Percentiles rank a stretch among this genome's conserved stretches.
Evolutionary conservation across 2,797 vertebrate genomes (phyloP).

Genomic region (Sebastes reedi): DNA sequence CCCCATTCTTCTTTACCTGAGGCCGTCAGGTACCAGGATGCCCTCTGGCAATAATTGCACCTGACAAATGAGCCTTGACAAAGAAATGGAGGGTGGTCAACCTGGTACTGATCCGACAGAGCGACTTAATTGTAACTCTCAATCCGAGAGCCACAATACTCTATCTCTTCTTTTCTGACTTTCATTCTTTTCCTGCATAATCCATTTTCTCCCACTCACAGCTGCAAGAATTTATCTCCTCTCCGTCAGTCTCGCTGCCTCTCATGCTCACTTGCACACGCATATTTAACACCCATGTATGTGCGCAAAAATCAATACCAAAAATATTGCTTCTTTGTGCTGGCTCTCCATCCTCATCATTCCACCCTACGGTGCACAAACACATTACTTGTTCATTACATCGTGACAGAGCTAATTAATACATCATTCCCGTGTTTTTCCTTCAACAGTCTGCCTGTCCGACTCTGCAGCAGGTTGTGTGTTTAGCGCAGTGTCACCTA

Average conservation of each 20-base stretch:
- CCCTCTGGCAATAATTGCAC: constrained; percentile 64
- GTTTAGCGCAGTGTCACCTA: constrained; percentile 20
- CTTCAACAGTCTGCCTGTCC: constrained; percentile 7
- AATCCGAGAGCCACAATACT: constrained; percentile 58
- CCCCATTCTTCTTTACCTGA: constrained; percentile 29
- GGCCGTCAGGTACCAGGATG: constrained; percentile 49
- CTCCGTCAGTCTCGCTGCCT: constrained; percentile 39
- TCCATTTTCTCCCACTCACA: constrained; percentile 46
- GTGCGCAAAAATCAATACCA: constrained; percentile 46
- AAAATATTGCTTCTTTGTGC: constrained; percentile 46
- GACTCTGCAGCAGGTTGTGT: constrained; percentile 35
- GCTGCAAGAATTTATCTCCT: constrained; percentile 41
- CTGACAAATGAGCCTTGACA: constrained; percentile 69
- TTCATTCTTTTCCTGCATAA: constrained; percentile 44
- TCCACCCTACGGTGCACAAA: constrained; percentile 16
- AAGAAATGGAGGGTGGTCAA: constrained; percentile 64
- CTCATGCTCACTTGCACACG: constrained; percentile 48
- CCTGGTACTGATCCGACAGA: constrained; percentile 60
- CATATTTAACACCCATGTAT: constrained; percentile 52
- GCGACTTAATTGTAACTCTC: constrained; percentile 77
- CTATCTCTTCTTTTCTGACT: constrained; percentile 54
- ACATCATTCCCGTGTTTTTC: constrained; percentile 30
- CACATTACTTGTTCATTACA: constrained; percentile 51
- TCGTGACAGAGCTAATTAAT: constrained; percentile 55
- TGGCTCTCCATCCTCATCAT: constrained; percentile 40